Evolutionary conservation across 2,113 vertebrate genomes (phyloP).

Genomic region (Caranx melampygus): DNA sequence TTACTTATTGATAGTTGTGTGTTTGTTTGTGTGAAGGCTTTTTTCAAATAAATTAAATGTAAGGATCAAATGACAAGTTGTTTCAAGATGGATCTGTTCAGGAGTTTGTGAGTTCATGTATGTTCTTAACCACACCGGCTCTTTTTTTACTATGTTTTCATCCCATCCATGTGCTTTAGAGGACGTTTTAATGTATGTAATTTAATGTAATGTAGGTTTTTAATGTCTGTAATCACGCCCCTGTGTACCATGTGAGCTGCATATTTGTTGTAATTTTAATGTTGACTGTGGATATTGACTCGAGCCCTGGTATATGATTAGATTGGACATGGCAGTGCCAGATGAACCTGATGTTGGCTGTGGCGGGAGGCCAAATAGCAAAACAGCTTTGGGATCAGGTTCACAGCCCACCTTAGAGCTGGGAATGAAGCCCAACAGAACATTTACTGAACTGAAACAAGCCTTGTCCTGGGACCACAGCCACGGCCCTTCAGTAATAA

Average conservation of each 20-base stretch:
- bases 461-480: constrained; percentile 38
- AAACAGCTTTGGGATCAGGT: constrained; percentile 61
- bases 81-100: constrained; percentile 26
- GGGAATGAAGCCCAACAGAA: constrained; percentile 62
- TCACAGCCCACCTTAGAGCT: constrained; percentile 69
- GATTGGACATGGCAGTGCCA: constrained; percentile 55
- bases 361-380: constrained; percentile 50
- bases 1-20: constrained; percentile 5
- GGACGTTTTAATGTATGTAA: background rate
- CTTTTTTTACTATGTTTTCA: background rate
- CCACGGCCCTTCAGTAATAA: constrained; percentile 49
- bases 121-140: background rate
- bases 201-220: background rate
- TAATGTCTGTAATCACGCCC: background rate
- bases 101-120: background rate
- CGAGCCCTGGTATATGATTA: constrained; percentile 40
- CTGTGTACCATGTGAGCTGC: constrained; percentile 3
- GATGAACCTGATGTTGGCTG: constrained; percentile 44
- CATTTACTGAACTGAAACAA: constrained; percentile 50
- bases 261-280: constrained; percentile 30
- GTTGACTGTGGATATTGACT: constrained; percentile 43
- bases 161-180: background rate
- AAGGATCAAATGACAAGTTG: background rate
- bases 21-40: background rate
- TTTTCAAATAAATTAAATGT: background rate